These are phyloP conservation scores for Gallinago undulata DNA, from an alignment of 2,113 vertebrate genomes.

Conservation along the genomic window DNA sequence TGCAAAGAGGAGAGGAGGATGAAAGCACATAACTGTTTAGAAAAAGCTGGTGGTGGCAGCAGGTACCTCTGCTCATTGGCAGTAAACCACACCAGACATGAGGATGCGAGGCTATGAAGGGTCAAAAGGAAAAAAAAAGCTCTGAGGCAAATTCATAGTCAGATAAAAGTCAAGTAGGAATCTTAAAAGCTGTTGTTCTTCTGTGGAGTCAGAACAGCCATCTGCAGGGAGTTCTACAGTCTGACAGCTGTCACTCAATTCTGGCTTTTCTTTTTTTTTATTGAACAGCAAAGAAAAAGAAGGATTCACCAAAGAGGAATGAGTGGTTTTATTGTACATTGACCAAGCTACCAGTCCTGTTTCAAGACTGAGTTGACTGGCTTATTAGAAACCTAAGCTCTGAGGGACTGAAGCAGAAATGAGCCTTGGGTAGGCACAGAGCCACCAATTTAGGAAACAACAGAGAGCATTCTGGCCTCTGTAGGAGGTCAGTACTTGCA, in stretches of 20 bases:
- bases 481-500: constrained; percentile 11
- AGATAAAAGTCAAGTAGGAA: background rate
- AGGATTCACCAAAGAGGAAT: background rate
- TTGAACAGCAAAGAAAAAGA: background rate
- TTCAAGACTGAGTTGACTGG: background rate
- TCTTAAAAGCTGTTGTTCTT: background rate
- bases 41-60: background rate
- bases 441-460: constrained; percentile 10
- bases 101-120: background rate
- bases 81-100: background rate
- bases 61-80: background rate
- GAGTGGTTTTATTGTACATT: background rate
- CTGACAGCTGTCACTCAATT: background rate
- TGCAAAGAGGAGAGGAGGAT: background rate
- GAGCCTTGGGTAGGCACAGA: background rate
- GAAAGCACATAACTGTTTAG: background rate
- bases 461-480: background rate
- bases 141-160: background rate
- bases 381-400: background rate
- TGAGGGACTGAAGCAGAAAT: background rate
- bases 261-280: background rate
- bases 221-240: background rate
- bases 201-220: background rate
- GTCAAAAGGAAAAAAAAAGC: background rate
- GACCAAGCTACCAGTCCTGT: background rate